Evolutionary conservation across 2,113 vertebrate genomes (phyloP).

Genomic region (Danionella cerebrum): DNA sequence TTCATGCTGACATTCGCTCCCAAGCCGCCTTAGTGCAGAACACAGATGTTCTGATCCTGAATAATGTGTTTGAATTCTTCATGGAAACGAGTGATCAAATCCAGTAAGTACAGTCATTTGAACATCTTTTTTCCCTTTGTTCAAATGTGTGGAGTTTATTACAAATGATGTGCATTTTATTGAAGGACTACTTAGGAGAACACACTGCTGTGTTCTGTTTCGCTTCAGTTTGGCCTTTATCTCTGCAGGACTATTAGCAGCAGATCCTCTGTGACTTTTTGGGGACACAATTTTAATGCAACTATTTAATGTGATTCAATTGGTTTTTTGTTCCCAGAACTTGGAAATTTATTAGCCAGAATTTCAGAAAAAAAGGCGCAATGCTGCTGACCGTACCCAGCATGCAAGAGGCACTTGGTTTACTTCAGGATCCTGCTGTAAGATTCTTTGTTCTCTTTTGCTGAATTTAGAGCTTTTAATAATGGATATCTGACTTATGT

Average conservation of each 20-base stretch:
- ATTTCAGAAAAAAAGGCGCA: constrained; percentile 69
- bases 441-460: constrained; percentile 9
- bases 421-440: constrained; percentile 65
- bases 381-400: constrained; percentile 82
- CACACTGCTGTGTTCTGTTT: no score
- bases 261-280: no score
- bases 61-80: constrained; percentile 96
- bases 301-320: no score
- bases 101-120: constrained; percentile 59
- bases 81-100: constrained; percentile 75
- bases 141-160: no score
- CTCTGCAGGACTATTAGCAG: no score
- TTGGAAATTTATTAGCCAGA: constrained; percentile 75
- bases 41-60: constrained; percentile 85
- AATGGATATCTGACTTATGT: no score
- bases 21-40: constrained; percentile 74
- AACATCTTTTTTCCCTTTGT: no score
- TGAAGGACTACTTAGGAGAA: no score
- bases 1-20: constrained; percentile 77
- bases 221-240: no score
- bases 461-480: background rate
- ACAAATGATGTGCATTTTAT: no score
- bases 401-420: constrained; percentile 71
- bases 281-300: no score
- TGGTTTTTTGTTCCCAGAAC: constrained; percentile 57